Evolutionary conservation across 2,888 invertebrate species (phyloP), one percentile per base, ranked within the genome.

Genomic region (Meandrusa payeni): DNA sequence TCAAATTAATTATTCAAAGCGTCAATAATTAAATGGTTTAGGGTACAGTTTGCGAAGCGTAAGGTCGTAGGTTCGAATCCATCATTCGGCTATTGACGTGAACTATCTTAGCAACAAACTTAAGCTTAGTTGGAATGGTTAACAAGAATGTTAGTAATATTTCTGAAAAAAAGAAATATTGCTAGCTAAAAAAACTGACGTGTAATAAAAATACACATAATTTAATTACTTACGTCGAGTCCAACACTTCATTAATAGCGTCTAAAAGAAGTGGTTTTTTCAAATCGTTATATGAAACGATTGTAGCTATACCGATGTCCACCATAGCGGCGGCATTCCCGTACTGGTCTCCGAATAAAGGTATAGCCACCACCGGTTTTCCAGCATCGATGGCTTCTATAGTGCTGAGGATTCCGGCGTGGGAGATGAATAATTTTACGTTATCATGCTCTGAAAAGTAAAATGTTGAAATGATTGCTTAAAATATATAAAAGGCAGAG

Each of bases 281-380:
- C 26, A 92, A 77, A 20, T 90, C 80, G 29, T 88, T 69, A 51
- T 91, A 91, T 23, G 88, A 64, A 1, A 93, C 73, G 3, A 91
- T 78, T 1, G 89, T 75, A 1, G 91, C 93, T 2, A 91, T 75
- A 3, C 91, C 91, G 4, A 89, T 88, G 33, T 91, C 90, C 57
- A 89, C 87, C 2, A 91, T 66, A 0, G 90, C 90, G 27, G 88
- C 88, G 0, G 91, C 91, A 61, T 93, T 93, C 0, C 90, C 88
- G 48, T 90, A 91, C 61, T 93, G 93, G 61, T 93, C 93, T 1
- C 93, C 93, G 57, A 91, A 93, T 33, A 93, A 85, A 2, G 93
- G 93, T 19, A 93, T 89, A 2, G 92, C 88, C 3, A 94, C 71
- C 32, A 91, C 77, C 3, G 93, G 93, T 22, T 91, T 89, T 5